Percentiles rank a stretch among this genome's conserved stretches.
These are phyloP conservation scores for Latheticus oryzae DNA, from an alignment of 2,888 invertebrate species.

Conservation along the genomic window DNA sequence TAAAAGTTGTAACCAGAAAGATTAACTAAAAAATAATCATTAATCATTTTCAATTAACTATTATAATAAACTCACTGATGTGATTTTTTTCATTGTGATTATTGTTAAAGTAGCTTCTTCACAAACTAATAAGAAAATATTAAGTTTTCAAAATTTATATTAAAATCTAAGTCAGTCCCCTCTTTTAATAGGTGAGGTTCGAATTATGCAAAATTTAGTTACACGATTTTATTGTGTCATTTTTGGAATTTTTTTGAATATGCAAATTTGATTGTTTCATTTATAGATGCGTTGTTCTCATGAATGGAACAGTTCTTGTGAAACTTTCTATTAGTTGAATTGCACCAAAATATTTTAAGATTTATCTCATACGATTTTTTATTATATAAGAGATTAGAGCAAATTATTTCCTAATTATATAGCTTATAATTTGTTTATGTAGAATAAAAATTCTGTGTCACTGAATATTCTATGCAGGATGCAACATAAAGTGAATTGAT, in stretches of 20 bases:
- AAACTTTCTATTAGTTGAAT: constrained; percentile 15
- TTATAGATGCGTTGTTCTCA: constrained; percentile 10
- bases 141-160: constrained; percentile 25
- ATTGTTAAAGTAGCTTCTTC: no score
- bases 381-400: background rate
- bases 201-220: constrained; percentile 24
- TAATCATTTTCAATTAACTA: no score
- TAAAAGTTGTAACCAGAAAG: no score
- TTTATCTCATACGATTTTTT: constrained; percentile 6
- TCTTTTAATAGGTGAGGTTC: constrained; percentile 21
- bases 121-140: no score
- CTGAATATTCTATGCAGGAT: no score
- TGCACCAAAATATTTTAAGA: constrained; percentile 11
- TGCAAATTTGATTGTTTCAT: constrained; percentile 14
- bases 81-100: background rate
- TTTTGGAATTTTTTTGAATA: constrained; percentile 8
- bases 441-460: no score
- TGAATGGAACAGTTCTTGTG: constrained; percentile 9
- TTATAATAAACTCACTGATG: background rate
- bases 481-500: no score
- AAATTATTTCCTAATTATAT: no score
- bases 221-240: constrained; percentile 18
- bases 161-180: constrained; percentile 18
- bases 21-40: no score
- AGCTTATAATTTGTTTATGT: no score